Conservation (phyloP, 2,113 vertebrate genomes). For the Mus musculus region DNA sequence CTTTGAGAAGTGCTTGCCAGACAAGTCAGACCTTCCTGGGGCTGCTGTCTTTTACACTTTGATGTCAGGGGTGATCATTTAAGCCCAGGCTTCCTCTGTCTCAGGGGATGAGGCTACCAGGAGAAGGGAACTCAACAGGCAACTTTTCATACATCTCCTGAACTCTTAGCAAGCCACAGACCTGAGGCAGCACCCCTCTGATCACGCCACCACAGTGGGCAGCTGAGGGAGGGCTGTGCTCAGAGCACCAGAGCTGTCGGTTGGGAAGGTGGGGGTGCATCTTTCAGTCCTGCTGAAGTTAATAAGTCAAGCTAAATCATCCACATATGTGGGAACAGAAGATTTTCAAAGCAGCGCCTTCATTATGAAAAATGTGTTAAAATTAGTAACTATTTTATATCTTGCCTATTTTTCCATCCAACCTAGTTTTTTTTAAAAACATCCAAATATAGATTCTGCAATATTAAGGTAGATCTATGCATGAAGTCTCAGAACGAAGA, state of each 20-base stretch:
- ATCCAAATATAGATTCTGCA: constrained; percentile 79
- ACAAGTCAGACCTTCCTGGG: constrained; percentile 75
- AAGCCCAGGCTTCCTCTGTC: constrained; percentile 20
- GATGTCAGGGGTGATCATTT: constrained; percentile 71
- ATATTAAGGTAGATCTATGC: constrained; percentile 74
- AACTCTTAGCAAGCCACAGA: constrained; percentile 63
- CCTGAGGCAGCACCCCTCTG: constrained; percentile 64
- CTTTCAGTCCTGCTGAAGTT: constrained; percentile 77
- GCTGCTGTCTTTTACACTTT: constrained; percentile 75
- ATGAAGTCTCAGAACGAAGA: constrained; percentile 8
- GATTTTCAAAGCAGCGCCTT: constrained; percentile 77
- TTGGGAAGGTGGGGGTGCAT: constrained; percentile 51
- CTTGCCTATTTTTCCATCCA: constrained; percentile 81
- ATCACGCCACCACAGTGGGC: constrained; percentile 64
- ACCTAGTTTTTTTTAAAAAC: constrained; percentile 75
- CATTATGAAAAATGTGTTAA: constrained; percentile 84
- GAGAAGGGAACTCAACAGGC: constrained; percentile 52
- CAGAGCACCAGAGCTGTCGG: constrained; percentile 33
- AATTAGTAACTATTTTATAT: constrained; percentile 84
- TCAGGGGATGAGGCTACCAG: background rate
- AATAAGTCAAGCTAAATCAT: constrained; percentile 84
- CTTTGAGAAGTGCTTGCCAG: constrained; percentile 76
- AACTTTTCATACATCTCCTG: constrained; percentile 46
- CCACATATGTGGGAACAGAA: constrained; percentile 75
- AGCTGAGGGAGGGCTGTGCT: background rate